Evolutionary conservation across 2,888 invertebrate species (phyloP).

Genomic region (Tigriopus californicus): DNA sequence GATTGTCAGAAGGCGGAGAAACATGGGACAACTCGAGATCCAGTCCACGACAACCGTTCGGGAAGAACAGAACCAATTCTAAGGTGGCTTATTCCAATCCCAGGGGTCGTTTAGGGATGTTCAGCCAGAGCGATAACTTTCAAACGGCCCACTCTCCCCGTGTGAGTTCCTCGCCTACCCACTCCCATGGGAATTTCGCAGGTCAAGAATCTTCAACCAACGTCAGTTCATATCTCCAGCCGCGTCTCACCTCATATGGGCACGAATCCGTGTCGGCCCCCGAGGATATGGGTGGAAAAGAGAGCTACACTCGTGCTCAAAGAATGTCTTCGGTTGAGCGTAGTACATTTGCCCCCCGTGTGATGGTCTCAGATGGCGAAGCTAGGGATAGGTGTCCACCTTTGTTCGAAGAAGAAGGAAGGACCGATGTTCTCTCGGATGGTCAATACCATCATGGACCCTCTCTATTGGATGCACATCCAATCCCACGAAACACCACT

Average conservation of each 20-base stretch:
- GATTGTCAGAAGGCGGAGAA: no score
- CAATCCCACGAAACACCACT: neutral
- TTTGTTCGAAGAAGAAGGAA: slow-evolving; percentile 14
- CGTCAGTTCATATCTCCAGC: neutral
- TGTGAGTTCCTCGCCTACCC: no score
- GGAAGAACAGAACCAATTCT: no score
- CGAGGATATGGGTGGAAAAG: slow-evolving; percentile 4
- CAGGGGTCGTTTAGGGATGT: no score
- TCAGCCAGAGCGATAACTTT: no score
- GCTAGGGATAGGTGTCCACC: slow-evolving; percentile 11
- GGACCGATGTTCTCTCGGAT: slow-evolving; percentile 5
- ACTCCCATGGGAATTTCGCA: no score
- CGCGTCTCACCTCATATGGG: neutral
- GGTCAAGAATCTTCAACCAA: no score
- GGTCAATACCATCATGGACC: slow-evolving; percentile 10
- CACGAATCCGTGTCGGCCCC: slow-evolving; percentile 9
- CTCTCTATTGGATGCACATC: neutral
- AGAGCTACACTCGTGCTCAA: neutral
- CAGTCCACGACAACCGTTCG: no score
- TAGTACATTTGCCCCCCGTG: neutral
- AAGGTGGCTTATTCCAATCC: no score
- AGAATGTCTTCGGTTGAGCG: neutral
- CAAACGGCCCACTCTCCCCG: no score
- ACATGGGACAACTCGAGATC: no score
- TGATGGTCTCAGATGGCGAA: slow-evolving; percentile 6